Base-by-base conservation (phyloP, 2,797 vertebrate species). In the Cossypha niveicapilla region DNA sequence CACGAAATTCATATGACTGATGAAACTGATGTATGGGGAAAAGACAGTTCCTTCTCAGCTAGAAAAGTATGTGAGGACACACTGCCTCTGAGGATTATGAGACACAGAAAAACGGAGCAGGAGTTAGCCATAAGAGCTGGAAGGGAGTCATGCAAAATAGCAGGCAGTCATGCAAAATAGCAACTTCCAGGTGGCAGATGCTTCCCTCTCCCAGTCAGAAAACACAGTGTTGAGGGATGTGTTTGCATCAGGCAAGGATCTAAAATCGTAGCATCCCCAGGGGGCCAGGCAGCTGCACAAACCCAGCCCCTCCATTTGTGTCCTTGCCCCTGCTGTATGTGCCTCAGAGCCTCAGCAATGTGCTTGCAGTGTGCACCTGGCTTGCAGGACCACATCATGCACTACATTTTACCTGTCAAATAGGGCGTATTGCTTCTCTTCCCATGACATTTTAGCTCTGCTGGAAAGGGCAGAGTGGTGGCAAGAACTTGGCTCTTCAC, bases 401-500 rank as follows among this genome's bases (percentile, higher is more conserved):
- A 61, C 42, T 39, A 9, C 53, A 54, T 82, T 88, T 80, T 77
- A 51, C 42, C 68, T 71, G 75, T 74, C 77, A 67, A 92, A 79
- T 0, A 18, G 62, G 53, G 48, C 2, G 1, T 70, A 75, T 70
- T 84, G 7, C 60, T 79, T 57, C 48, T 56, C 71, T 70, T 86
- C 34, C 34, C 48, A n/a, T 60, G 81, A 50, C 30, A 89, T 87
- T 86, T 95, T 73, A 87, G 30, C 67, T 90, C 86, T 71, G 32
- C 67, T 93, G 41, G 37, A 92, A 92, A 95, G 86, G 75, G 48
- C 79, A 91, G 45, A 89, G 62, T 16, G 15, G 34, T 74, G 50
- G 67, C 74, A 89, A 96, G 87, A 65, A 74, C 87, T 74, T 77
- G 81, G 78, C 79, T 91, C 70, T 68, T 86, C 86, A 90, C 79